Base-by-base conservation (phyloP, 2,797 vertebrate species). In the Microctenopoma steveboyesi region DNA sequence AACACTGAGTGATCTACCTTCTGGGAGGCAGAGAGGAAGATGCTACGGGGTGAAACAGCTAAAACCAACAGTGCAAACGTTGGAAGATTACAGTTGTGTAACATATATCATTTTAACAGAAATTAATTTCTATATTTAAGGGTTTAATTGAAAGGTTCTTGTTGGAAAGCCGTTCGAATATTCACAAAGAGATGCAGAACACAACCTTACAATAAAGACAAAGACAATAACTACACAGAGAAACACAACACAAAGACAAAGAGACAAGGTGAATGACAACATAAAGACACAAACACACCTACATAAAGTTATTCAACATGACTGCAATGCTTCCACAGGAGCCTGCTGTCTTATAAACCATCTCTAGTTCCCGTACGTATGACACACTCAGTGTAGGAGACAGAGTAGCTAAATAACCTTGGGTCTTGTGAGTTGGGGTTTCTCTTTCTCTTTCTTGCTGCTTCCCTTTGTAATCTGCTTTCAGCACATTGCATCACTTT, bases 1-100 rank as follows among this genome's bases (percentile, higher is more conserved):
- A 30, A 10, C 52, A 49, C 22, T 9, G 2, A 5, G 30, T 28
- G 65, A 72, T 76, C 55, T 27, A 22, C 68, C 62, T 25, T 62
- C 28, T 65, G 57, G 39, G 54, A 59, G 27, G 33, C 53, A 68
- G 74, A 79, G 63, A 51, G 47, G 37, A 42, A n/a, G 60, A 61
- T 37, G 33, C 51, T 33, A 45, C 7, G 25, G 14, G 15, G 28
- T 46, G 25, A 64, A 68, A 50, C 35, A 42, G 6, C 16, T 75
- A 0, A 68, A 33, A 53, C 27, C 40, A 60, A 49, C 56, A 22
- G 22, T 37, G 11, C 45, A 15, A 27, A 8, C 37, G 6, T 8
- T 42, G 40, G 11, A 39, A 35, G 42, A 28, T 30, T 30, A 28
- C 16, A 57, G 8, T n/a, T n/a, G 47, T 42, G 9, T 18, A 28